Evolutionary conservation across 2,113 vertebrate genomes (phyloP).

Genomic region (Tupaia tana): DNA sequence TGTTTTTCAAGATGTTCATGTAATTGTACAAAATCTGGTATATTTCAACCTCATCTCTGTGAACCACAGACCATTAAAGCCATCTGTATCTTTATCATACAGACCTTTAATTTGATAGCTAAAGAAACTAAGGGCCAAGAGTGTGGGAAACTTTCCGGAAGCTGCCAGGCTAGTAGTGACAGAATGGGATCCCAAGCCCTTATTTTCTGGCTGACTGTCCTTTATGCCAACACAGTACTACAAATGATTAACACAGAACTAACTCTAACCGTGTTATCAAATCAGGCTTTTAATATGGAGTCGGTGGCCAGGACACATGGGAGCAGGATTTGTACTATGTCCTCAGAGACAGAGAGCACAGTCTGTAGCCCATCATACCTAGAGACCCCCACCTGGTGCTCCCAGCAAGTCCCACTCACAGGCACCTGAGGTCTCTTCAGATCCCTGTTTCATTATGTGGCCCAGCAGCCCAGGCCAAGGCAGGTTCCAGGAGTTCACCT

Average conservation of each 20-base stretch:
- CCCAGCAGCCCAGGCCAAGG: neutral
- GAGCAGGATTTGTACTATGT: neutral
- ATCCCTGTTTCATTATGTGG: neutral
- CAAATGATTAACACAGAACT: slow-evolving; percentile 32
- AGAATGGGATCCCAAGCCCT: neutral
- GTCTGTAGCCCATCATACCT: neutral
- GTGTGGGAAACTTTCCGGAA: slow-evolving; percentile 58
- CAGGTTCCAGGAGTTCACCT: neutral
- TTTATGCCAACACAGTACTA: neutral
- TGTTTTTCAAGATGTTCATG: neutral
- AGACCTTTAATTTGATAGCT: neutral
- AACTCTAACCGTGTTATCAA: slow-evolving; percentile 14
- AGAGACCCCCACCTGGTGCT: neutral
- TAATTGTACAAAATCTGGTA: neutral
- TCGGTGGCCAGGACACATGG: neutral
- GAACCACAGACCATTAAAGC: neutral
- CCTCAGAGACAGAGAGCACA: neutral
- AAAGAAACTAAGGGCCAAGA: slow-evolving; percentile 8
- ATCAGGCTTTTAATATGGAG: neutral
- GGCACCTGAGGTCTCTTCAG: neutral
- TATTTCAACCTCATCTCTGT: slow-evolving; percentile 5
- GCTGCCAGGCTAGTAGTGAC: neutral
- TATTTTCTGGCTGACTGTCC: slow-evolving; percentile 35
- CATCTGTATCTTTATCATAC: neutral
- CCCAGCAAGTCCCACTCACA: neutral